These are phyloP conservation scores for Catharus minimus DNA, from an alignment of 2,113 vertebrate genomes.

Conservation along the genomic window DNA sequence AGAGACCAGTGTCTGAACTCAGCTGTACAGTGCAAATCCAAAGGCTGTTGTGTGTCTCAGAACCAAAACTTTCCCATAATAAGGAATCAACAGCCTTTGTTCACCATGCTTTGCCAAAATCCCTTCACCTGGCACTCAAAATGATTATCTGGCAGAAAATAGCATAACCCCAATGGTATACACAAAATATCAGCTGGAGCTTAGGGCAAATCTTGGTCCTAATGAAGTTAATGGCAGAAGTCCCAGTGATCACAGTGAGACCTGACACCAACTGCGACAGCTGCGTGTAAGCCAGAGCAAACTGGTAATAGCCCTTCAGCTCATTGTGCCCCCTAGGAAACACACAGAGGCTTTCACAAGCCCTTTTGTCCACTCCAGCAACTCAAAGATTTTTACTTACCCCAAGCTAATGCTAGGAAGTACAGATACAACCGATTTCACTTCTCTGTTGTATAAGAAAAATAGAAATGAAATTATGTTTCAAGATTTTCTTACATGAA, in stretches of 20 bases:
- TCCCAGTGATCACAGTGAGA: neutral
- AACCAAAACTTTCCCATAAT: neutral
- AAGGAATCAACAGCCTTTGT: neutral
- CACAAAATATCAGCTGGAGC: slow-evolving; percentile 9
- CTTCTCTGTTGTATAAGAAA: neutral
- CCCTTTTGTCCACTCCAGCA: slow-evolving; percentile 5
- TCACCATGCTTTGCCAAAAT: neutral
- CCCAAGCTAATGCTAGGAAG: neutral
- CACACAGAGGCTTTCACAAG: slow-evolving; percentile 21
- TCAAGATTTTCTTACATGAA: neutral
- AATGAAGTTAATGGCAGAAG: slow-evolving; percentile 25
- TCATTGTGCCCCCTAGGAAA: slow-evolving; percentile 1
- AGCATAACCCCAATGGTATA: neutral
- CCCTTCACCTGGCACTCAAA: neutral
- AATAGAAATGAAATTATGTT: neutral
- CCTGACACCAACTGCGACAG: neutral
- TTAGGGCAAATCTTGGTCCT: neutral
- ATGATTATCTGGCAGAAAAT: neutral
- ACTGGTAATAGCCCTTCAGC: slow-evolving; percentile 3
- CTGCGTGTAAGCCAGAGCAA: neutral
- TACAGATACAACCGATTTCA: neutral
- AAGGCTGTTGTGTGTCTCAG: neutral
- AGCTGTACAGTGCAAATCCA: neutral
- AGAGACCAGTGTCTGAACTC: neutral
- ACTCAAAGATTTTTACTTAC: neutral